phyloP scores from a whole-genome alignment of 1,140 invertebrate species.

The Sinonovacula constricta region DNA sequence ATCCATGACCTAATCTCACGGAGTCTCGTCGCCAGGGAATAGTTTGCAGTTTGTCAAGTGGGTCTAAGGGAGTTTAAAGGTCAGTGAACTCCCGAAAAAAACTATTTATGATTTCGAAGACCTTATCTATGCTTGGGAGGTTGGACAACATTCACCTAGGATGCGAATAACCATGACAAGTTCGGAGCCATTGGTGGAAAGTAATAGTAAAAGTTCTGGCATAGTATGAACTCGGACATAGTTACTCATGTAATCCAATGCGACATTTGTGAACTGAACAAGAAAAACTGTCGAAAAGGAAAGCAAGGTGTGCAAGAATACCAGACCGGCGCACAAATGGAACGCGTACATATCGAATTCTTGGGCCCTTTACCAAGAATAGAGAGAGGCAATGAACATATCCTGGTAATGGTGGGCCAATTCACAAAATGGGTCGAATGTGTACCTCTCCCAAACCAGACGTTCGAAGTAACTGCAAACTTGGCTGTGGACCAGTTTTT shows the following conservation, averaged over 20 bases:
- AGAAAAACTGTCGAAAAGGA: slow-evolving; percentile 2
- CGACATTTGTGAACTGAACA: neutral
- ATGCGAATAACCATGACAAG: too few species aligned
- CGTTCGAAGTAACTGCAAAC: slow-evolving; percentile 3
- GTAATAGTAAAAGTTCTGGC: too few species aligned
- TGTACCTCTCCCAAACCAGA: slow-evolving; percentile 2
- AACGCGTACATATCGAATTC: slow-evolving; percentile 1
- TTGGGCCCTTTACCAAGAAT: neutral
- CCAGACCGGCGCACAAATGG: neutral
- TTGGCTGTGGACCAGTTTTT: slow-evolving; percentile 11
- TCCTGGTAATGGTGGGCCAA: slow-evolving; percentile 1
- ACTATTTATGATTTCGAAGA: too few species aligned
- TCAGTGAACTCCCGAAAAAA: too few species aligned
- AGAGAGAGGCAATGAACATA: neutral
- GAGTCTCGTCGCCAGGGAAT: too few species aligned
- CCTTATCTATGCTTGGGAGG: too few species aligned
- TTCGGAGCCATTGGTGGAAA: too few species aligned
- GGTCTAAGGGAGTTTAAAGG: too few species aligned
- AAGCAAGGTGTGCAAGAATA: neutral
- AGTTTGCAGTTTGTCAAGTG: too few species aligned
- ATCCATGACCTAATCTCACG: too few species aligned
- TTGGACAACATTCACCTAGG: too few species aligned
- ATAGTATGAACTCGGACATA: neutral
- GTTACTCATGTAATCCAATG: neutral
- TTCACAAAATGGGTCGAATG: slow-evolving; percentile 31